These are phyloP conservation scores for Eulithis testata DNA, from an alignment of 2,888 invertebrate genomes.

Conservation along the genomic window DNA sequence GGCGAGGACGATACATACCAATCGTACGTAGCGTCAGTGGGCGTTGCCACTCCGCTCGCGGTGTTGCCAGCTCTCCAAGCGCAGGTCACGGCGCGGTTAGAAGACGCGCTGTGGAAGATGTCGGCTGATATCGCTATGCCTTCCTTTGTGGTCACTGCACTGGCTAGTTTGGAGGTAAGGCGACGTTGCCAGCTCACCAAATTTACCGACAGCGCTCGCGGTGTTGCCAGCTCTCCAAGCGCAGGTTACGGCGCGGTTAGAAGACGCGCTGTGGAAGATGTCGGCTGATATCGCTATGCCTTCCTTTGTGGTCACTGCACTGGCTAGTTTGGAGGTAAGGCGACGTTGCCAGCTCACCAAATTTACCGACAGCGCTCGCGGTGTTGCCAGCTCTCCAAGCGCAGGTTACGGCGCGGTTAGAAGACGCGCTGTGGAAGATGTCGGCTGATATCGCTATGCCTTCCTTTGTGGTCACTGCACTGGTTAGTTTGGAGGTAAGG, in stretches of 20 bases:
- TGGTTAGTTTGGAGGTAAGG: slow-evolving; percentile 55
- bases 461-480: too few species aligned
- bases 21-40: slow-evolving; percentile 67
- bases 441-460: slow-evolving; percentile 43
- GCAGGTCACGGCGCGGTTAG: slow-evolving; percentile 21
- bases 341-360: too few species aligned
- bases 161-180: slow-evolving; percentile 55
- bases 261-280: slow-evolving; percentile 76
- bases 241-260: slow-evolving; percentile 63
- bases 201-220: slow-evolving; percentile 31
- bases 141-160: too few species aligned
- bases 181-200: slow-evolving; percentile 59
- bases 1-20: slow-evolving; percentile 77
- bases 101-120: too few species aligned
- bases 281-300: slow-evolving; percentile 76
- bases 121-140: slow-evolving; percentile 43
- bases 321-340: slow-evolving; percentile 70
- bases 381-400: slow-evolving; percentile 72
- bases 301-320: slow-evolving; percentile 70
- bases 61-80: slow-evolving; percentile 72
- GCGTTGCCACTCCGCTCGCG: slow-evolving; percentile 69
- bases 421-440: too few species aligned
- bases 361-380: too few species aligned
- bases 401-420: slow-evolving; percentile 21
- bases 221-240: slow-evolving; percentile 72